Conservation (phyloP, 2,113 vertebrate species). For the Morone saxatilis region DNA sequence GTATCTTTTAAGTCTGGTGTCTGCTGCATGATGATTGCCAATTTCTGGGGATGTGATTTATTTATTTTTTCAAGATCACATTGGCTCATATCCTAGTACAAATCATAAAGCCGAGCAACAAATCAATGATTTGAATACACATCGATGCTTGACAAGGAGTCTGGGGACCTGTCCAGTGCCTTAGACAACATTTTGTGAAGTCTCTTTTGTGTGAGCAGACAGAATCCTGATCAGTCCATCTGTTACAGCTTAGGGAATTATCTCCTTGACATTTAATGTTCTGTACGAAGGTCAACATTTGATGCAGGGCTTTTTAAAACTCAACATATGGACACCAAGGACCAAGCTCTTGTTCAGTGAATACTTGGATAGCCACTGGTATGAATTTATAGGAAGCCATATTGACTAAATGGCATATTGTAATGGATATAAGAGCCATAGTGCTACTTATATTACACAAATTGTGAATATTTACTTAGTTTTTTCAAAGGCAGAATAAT, state of each 20-base stretch:
- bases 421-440: not conserved
- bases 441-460: not conserved
- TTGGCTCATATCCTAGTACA: not conserved
- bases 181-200: constrained; percentile 23
- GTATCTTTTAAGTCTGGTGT: not conserved
- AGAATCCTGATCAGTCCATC: constrained; percentile 19
- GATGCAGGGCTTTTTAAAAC: constrained; percentile 16
- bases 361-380: not conserved
- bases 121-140: not conserved
- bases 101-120: constrained; percentile 1
- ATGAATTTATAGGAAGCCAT: not conserved
- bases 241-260: constrained; percentile 1
- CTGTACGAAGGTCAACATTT: constrained; percentile 23
- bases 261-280: constrained; percentile 29
- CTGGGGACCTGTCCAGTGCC: constrained; percentile 20
- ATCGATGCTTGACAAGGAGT: not conserved
- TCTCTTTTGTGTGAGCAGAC: constrained; percentile 35
- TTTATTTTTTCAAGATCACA: not conserved
- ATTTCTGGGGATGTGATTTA: not conserved
- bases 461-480: not conserved
- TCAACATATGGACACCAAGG: not conserved
- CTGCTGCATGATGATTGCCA: not conserved
- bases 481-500: not conserved
- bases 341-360: not conserved
- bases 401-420: not conserved